Conservation (phyloP, 2,888 invertebrate genomes). For the Tridacna gigas region DNA sequence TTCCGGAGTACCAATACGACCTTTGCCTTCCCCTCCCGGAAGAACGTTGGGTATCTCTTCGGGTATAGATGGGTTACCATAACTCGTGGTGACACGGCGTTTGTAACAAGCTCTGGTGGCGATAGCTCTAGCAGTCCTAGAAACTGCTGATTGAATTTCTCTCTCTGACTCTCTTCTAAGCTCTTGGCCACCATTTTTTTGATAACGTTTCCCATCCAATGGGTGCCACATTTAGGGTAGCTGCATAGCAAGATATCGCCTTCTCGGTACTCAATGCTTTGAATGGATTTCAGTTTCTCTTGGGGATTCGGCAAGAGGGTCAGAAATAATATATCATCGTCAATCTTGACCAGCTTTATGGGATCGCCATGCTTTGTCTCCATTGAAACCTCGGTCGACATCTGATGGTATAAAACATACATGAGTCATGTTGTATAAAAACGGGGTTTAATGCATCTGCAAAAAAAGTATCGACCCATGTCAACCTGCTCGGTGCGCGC, state of each 20-base stretch:
- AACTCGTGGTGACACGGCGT: constrained; percentile 6
- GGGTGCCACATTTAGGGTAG: constrained; percentile 17
- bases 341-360: neutral
- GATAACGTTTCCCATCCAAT: constrained; percentile 2
- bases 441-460: too few species aligned
- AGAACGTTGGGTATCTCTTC: neutral
- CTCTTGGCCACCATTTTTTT: neutral
- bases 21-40: constrained; percentile 1
- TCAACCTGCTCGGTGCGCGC: too few species aligned
- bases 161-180: neutral
- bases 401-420: neutral
- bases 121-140: neutral
- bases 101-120: neutral
- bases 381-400: neutral
- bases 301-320: neutral
- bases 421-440: too few species aligned
- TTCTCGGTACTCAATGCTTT: neutral
- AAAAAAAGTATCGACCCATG: too few species aligned
- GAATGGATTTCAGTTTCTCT: neutral
- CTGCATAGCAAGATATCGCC: constrained; percentile 15
- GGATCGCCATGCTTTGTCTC: constrained; percentile 4
- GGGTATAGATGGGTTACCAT: constrained; percentile 8
- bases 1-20: constrained; percentile 7
- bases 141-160: neutral
- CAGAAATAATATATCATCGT: neutral